Evolutionary conservation across 1,140 invertebrate genomes (phyloP).

Genomic region (Teleogryllus occipitalis): DNA sequence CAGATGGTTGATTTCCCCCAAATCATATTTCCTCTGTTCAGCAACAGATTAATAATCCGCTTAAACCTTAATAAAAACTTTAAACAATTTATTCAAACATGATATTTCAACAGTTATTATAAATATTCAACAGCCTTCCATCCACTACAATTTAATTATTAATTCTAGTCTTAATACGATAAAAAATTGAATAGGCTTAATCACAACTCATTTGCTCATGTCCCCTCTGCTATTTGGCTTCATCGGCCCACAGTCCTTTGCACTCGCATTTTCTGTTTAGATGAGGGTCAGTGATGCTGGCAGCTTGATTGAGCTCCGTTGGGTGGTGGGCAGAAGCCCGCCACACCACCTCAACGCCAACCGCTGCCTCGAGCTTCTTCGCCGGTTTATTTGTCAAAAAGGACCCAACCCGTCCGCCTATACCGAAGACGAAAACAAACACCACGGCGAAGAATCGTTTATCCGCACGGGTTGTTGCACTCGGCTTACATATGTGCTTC

Average conservation of each 20-base stretch:
- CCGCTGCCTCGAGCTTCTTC: background rate
- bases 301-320: background rate
- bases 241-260: background rate
- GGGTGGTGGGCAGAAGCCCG: background rate
- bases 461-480: background rate
- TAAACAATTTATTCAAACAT: no score
- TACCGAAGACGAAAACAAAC: background rate
- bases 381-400: background rate
- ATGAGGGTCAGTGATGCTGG: background rate
- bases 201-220: background rate
- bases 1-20: no score
- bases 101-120: no score
- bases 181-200: background rate
- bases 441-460: background rate
- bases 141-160: no score
- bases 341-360: background rate
- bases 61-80: no score
- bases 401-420: background rate
- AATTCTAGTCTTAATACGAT: no score
- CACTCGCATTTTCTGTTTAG: background rate
- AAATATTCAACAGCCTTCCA: no score
- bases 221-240: background rate
- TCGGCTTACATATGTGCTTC: background rate
- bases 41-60: no score
- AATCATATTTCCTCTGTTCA: no score